Conservation (phyloP, 2,797 vertebrate species). For the Melanogrammus aeglefinus region DNA sequence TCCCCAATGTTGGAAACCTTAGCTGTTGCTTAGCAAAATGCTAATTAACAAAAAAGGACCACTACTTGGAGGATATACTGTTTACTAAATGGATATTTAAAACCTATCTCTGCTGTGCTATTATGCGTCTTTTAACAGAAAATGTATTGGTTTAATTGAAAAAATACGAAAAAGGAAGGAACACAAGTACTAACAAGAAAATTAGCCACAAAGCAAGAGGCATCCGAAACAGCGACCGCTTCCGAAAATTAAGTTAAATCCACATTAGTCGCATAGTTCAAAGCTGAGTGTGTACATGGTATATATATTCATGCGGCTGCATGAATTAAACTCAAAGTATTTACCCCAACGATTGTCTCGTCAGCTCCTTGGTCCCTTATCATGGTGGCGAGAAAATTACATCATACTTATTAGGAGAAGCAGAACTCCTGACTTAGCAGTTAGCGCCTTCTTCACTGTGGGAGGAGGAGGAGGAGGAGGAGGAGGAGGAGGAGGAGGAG, state of each 20-base stretch:
- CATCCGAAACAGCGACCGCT: not conserved
- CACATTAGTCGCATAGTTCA: constrained; percentile 21
- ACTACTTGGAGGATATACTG: not conserved
- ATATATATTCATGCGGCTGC: constrained; percentile 13
- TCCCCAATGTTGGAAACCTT: not conserved
- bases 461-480: not conserved
- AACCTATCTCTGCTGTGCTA: not conserved
- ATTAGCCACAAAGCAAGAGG: not conserved
- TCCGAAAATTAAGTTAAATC: not conserved
- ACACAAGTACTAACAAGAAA: not conserved
- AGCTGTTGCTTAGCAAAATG: not conserved
- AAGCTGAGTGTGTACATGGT: not conserved
- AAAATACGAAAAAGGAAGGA: not conserved
- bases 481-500: not conserved
- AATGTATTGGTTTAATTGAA: not conserved
- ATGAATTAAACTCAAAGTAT: constrained; percentile 46
- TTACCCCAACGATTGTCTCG: constrained; percentile 27
- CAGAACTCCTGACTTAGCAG: constrained; percentile 42
- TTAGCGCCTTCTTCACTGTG: constrained; percentile 10
- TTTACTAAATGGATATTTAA: not conserved
- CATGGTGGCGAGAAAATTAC: constrained; percentile 48
- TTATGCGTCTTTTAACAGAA: not conserved
- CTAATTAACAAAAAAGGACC: not conserved
- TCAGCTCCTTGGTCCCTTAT: constrained; percentile 42
- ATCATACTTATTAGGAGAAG: constrained; percentile 57